A percentile compares a stretch with the other conserved stretches of the same genome.
Evolutionary conservation across 2,888 invertebrate species (phyloP).

Genomic region (Orthonevra nobilis): DNA sequence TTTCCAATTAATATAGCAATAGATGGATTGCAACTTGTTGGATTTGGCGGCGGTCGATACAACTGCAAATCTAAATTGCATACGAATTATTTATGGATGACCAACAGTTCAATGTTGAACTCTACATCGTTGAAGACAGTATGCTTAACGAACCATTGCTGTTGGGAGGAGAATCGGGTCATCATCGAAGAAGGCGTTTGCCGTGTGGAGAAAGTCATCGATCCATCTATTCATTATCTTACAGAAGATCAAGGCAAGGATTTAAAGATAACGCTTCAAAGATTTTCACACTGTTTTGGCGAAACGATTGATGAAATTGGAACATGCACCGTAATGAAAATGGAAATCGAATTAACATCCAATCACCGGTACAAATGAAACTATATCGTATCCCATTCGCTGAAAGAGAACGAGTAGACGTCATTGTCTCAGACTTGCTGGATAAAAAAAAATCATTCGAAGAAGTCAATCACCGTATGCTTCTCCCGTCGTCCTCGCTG

Average conservation of each 20-base stretch:
- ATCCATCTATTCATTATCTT: neutral
- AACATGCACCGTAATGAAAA: constrained; percentile 38
- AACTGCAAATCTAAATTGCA: too few relatives aligned
- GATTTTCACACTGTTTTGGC: constrained; percentile 13
- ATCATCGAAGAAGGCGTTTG: constrained; percentile 3
- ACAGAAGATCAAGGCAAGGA: neutral
- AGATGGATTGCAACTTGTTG: too few relatives aligned
- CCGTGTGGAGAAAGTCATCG: constrained; percentile 33
- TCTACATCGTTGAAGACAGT: constrained; percentile 12
- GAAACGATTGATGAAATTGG: constrained; percentile 23
- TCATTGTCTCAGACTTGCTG: constrained; percentile 40
- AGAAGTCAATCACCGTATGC: too few relatives aligned
- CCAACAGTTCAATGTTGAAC: too few relatives aligned
- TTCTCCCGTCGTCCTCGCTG: too few relatives aligned
- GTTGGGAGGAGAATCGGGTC: constrained; percentile 8
- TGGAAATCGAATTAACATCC: constrained; percentile 38
- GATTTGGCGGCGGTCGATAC: too few relatives aligned
- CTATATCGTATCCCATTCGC: constrained; percentile 59
- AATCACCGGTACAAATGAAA: constrained; percentile 46
- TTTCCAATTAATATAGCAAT: too few relatives aligned
- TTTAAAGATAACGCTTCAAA: constrained; percentile 1
- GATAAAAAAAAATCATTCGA: constrained; percentile 31
- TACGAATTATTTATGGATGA: too few relatives aligned
- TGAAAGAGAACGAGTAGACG: too few relatives aligned
- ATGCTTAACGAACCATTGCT: neutral